Conservation (phyloP, 1,140 invertebrate species). For the Marisa cornuarietis region DNA sequence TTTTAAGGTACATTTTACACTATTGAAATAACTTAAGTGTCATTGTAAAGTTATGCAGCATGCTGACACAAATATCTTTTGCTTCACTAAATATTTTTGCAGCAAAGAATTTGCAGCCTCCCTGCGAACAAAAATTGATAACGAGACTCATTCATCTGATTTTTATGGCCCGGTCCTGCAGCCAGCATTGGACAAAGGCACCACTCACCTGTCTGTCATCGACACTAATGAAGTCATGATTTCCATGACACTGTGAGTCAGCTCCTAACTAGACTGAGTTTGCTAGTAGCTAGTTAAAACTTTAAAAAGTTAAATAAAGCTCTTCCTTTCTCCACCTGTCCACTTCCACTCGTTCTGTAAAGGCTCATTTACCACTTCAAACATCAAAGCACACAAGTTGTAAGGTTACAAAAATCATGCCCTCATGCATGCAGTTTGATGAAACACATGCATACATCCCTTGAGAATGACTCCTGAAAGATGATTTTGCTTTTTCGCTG, state of each 20-base stretch:
- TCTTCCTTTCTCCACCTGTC: background rate
- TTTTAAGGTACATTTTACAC: constrained; percentile 36
- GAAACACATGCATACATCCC: too few species aligned
- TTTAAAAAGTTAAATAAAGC: background rate
- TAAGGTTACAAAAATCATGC: background rate
- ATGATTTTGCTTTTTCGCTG: too few species aligned
- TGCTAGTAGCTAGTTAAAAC: background rate
- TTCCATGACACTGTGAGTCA: constrained; percentile 76
- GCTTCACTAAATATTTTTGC: constrained; percentile 9
- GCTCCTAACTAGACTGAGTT: background rate
- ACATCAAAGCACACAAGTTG: background rate
- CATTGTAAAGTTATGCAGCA: background rate
- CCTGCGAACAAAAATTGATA: constrained; percentile 75
- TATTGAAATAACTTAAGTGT: background rate
- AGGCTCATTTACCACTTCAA: background rate
- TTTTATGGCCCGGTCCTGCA: constrained; percentile 38
- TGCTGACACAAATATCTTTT: background rate
- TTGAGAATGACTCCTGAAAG: too few species aligned
- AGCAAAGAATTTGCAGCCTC: constrained; percentile 70
- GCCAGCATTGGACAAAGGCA: constrained; percentile 71
- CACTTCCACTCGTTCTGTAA: background rate
- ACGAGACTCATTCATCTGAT: constrained; percentile 72
- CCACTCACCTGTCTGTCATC: constrained; percentile 88
- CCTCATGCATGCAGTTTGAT: too few species aligned
- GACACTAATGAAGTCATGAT: constrained; percentile 77